Base-by-base conservation (phyloP, 2,888 invertebrate genomes). In the Papilio gigon region DNA sequence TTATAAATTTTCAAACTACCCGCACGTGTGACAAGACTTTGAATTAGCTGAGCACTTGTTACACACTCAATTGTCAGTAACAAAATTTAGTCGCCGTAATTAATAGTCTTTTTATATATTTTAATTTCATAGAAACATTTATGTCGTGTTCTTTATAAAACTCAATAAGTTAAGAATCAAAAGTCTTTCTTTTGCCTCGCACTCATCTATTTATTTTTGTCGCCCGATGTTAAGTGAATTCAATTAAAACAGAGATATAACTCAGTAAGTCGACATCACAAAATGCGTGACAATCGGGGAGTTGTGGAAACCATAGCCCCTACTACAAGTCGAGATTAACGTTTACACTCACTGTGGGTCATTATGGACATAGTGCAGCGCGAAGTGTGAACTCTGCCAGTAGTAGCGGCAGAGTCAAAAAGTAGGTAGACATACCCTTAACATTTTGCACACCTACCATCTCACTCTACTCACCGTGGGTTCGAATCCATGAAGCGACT, bases 91-190 rank as follows among this genome's bases (percentile, higher is more conserved):
- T 40, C 40, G 37, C 22, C n/a, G 53, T 27, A n/a, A n/a, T 42
- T 20, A 61, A 40, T 20, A 58, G n/a, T n/a, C 22, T 33, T 37
- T 12, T 35, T 58, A 44, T 25, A 61, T 61, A 40, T 30, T 60
- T 61, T 40, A 20, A 61, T 61, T 56, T 53, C 20, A 53, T 62
- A 53, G 40, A 40, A 67, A 61, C 14, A 22, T 17, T 22, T 33
- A 60, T 40, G 59, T 68, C 65, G 59, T 56, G 47, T 63, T 47
- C 37, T 33, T 61, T 62, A 53, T 61, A 37, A 37, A 64, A 65
- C 40, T 64, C 17, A 59, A 22, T 33, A 50, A 60, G 50, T 22
- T 47, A 37, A 35, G 25, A 25, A n/a, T 58, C 20, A 47, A 22
- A 11, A 25, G 42, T 25, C 6, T 42, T 50, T 20, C 56, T 33